Evolutionary conservation across 2,888 invertebrate genomes (phyloP).

Genomic region (Drosophila picticornis): DNA sequence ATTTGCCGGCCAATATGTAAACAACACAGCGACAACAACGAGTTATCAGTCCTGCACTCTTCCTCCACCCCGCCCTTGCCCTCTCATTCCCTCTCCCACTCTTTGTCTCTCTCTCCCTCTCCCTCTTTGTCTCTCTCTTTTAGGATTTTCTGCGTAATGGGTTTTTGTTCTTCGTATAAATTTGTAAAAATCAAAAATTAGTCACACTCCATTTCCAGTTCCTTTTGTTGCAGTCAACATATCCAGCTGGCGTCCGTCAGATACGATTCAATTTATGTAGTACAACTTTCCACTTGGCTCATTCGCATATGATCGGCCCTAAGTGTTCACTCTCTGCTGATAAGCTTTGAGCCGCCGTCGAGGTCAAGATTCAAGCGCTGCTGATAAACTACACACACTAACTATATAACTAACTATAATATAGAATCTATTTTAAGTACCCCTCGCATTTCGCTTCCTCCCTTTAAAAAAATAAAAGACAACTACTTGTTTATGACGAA

Average conservation of each 20-base stretch:
- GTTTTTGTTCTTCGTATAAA: constrained; percentile 15
- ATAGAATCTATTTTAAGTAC: neutral
- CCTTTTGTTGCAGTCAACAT: constrained; percentile 7
- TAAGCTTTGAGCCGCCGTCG: constrained; percentile 26
- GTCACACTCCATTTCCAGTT: constrained; percentile 40
- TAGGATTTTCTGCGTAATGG: constrained; percentile 32
- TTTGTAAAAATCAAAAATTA: constrained; percentile 51
- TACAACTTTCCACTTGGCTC: neutral
- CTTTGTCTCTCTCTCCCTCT: neutral
- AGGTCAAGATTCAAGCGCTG: constrained; percentile 27
- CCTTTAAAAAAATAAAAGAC: neutral
- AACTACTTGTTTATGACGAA: constrained; percentile 34
- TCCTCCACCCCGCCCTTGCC: neutral
- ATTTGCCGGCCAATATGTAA: constrained; percentile 77
- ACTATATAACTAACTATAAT: neutral
- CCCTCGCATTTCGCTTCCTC: neutral
- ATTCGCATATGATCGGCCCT: constrained; percentile 15
- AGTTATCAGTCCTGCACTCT: constrained; percentile 62
- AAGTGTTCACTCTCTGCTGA: constrained; percentile 14
- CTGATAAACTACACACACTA: constrained; percentile 23
- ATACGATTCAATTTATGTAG: constrained; percentile 8
- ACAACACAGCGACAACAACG: constrained; percentile 67
- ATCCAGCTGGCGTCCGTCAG: constrained; percentile 23
- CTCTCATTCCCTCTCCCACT: neutral
- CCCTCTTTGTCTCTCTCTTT: neutral